Conservation (phyloP, 2,888 invertebrate genomes). For the Steinernema scapterisci region DNA sequence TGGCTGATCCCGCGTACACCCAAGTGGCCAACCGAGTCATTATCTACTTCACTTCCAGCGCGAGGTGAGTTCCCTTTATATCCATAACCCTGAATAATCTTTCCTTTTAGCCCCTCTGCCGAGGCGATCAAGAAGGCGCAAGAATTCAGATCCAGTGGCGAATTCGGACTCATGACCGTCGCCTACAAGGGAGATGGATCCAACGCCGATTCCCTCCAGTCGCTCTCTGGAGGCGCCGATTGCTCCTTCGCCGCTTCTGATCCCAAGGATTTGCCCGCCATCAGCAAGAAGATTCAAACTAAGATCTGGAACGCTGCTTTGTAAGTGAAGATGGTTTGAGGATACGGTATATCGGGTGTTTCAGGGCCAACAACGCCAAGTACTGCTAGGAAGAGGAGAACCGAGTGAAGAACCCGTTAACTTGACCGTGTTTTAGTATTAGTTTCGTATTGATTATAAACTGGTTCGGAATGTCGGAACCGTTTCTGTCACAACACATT, state of each 20-base stretch:
- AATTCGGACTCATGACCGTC: slow-evolving; percentile 20
- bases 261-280: neutral
- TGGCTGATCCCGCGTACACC: neutral
- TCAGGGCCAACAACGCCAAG: slow-evolving; percentile 14
- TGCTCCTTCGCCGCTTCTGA: neutral
- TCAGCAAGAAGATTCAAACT: neutral
- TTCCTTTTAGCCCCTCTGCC: slow-evolving; percentile 1
- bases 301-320: slow-evolving; percentile 17
- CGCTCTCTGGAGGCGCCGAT: neutral
- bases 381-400: slow-evolving; percentile 24
- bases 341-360: neutral
- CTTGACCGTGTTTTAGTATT: neutral
- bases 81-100: neutral
- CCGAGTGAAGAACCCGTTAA: neutral
- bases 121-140: neutral
- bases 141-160: neutral
- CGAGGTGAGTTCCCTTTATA: neutral
- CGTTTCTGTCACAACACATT: too few relatives aligned
- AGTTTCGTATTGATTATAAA: too few relatives aligned
- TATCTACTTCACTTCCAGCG: slow-evolving; percentile 7
- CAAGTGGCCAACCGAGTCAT: neutral
- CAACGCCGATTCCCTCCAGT: neutral
- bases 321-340: neutral
- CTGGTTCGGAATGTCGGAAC: too few relatives aligned
- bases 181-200: slow-evolving; percentile 20